Evolutionary conservation across 2,797 vertebrate genomes (phyloP).

Genomic region (Helostoma temminkii): DNA sequence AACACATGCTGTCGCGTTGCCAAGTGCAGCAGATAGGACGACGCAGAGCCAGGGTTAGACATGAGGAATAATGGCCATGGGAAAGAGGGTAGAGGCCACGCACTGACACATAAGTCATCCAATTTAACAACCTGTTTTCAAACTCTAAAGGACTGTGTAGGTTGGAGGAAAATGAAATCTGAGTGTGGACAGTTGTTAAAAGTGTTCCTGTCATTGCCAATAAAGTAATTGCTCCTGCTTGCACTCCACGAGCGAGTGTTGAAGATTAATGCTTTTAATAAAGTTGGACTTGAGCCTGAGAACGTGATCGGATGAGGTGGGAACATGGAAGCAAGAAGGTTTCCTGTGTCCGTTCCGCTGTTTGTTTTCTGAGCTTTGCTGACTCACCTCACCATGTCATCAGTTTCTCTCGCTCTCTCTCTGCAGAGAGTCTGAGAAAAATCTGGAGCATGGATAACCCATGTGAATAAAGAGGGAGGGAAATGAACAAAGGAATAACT

Average conservation of each 20-base stretch:
- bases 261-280: background rate
- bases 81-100: conserved; percentile 14
- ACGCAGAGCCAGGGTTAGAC: conserved; percentile 8
- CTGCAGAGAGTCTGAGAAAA: conserved; percentile 50
- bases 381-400: conserved; percentile 74
- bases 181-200: background rate
- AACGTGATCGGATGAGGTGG: conserved; percentile 47
- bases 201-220: conserved; percentile 3
- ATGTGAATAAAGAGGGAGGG: conserved; percentile 47
- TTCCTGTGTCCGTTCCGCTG: conserved; percentile 68
- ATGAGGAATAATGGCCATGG: conserved; percentile 6
- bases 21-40: conserved; percentile 60
- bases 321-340: conserved; percentile 44
- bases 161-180: background rate
- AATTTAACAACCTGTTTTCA: conserved; percentile 25
- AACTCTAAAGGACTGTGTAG: background rate
- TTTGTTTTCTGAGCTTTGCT: conserved; percentile 74
- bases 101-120: conserved; percentile 28
- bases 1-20: conserved; percentile 53
- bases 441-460: conserved; percentile 13
- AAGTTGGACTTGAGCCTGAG: conserved; percentile 20
- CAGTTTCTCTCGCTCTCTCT: conserved; percentile 26
- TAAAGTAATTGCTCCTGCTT: conserved; percentile 2
- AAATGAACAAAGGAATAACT: conserved; percentile 52
- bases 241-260: background rate